Evolutionary conservation across 2,797 vertebrate species (phyloP).

Genomic region (Psittacula echo): DNA sequence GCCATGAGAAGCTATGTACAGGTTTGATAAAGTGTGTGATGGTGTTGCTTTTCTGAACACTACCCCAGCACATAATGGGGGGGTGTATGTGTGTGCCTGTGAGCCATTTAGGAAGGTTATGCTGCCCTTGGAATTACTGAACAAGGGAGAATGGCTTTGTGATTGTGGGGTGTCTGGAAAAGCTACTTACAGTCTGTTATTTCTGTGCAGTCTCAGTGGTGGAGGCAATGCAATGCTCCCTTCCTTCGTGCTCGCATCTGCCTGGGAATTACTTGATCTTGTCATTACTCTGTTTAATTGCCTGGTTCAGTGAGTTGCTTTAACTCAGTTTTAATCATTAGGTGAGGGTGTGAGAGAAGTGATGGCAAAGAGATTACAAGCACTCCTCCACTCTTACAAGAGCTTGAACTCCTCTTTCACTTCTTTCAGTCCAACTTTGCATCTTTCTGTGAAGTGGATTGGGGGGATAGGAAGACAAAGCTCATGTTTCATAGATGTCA

Average conservation of each 20-base stretch:
- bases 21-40: background rate
- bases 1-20: background rate
- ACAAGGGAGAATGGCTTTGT: background rate
- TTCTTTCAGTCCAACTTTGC: background rate
- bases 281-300: background rate
- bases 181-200: background rate
- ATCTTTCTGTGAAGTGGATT: background rate
- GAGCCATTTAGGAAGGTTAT: background rate
- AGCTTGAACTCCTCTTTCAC: background rate
- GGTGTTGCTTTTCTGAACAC: background rate
- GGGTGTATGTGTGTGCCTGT: background rate
- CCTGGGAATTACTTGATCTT: background rate
- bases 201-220: background rate
- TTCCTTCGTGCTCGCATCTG: background rate
- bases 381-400: background rate
- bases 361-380: background rate
- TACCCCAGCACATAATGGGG: background rate
- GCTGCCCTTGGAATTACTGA: background rate
- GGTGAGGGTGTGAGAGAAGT: background rate
- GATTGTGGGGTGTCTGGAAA: background rate
- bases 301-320: background rate
- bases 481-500: background rate
- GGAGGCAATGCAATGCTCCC: background rate
- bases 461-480: background rate
- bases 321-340: background rate